These are phyloP conservation scores for Calypte anna DNA, from an alignment of 2,113 vertebrate genomes.

Conservation along the genomic window DNA sequence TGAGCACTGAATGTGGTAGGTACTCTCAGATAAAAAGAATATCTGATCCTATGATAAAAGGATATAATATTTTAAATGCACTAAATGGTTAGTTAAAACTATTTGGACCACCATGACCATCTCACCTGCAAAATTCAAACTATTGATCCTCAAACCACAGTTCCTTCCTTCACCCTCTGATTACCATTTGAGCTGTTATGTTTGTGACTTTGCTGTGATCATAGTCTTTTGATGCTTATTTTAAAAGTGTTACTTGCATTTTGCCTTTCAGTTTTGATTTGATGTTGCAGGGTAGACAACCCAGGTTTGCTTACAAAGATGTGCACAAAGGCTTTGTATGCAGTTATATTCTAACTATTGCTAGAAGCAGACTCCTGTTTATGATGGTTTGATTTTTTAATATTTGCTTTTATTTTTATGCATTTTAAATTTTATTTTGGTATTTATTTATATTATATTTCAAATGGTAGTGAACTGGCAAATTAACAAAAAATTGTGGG, in stretches of 20 bases:
- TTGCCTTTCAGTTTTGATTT: background rate
- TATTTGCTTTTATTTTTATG: background rate
- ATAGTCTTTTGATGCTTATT: background rate
- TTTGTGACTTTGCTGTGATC: background rate
- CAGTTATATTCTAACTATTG: background rate
- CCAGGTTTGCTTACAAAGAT: background rate
- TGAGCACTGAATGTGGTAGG: background rate
- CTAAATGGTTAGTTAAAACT: background rate
- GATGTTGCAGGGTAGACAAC: background rate
- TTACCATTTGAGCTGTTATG: background rate
- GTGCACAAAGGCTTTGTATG: background rate
- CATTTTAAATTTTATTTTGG: background rate
- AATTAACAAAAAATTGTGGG: background rate
- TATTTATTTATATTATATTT: background rate
- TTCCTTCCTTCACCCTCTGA: background rate
- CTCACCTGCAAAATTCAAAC: background rate
- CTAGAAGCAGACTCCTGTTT: background rate
- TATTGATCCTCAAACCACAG: background rate
- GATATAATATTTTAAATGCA: background rate
- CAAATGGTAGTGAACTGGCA: background rate
- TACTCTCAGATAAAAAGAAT: background rate
- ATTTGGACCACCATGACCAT: background rate
- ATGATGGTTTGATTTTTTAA: fast-evolving
- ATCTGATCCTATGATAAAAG: background rate
- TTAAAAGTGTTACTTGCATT: background rate